Base-by-base conservation (phyloP, 2,888 invertebrate genomes). In the Polymixis flavicincta region DNA sequence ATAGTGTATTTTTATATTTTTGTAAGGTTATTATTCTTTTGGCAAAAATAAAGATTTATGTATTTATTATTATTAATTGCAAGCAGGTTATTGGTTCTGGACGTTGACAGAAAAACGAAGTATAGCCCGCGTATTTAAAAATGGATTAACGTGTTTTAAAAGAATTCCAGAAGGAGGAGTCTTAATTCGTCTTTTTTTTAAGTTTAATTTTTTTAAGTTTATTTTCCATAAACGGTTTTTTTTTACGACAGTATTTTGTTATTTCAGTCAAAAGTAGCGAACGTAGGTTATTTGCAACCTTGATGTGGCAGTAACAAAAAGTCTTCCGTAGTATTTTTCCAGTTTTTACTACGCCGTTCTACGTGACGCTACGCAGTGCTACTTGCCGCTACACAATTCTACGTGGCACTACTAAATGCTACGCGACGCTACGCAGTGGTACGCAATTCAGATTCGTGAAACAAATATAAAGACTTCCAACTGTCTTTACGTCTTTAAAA, bases 31-130 rank as follows among this genome's bases (percentile, higher is more conserved):
- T n/a, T n/a, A n/a, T n/a, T n/a, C n/a, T n/a, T n/a, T n/a, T n/a
- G n/a, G n/a, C n/a, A n/a, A n/a, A n/a, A n/a, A n/a, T n/a, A n/a
- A n/a, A n/a, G n/a, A n/a, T n/a, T n/a, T n/a, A n/a, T n/a, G n/a
- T n/a, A n/a, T n/a, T n/a, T n/a, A n/a, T n/a, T n/a, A n/a, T n/a
- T n/a, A n/a, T n/a, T 78, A 57, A 75, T 70, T 73, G 67, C 48
- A 19, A 54, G n/a, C 54, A 52, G 59, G 37, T 71, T 19, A 78
- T 64, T 70, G 50, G 52, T 32, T 52, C 9, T 32, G 50, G 65
- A 52, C 22, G 22, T 22, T 65, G 48, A 22, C 9, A 50, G 22
- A 50, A 50, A 22, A 63, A 11, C 13, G 28, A 61, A 42, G 37
- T n/a, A 9, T 61, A 61, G 61, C 57, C 17, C 5, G 32, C 8